Conservation (phyloP, 2,113 vertebrate genomes). For the Bolborhynchus lineola region DNA sequence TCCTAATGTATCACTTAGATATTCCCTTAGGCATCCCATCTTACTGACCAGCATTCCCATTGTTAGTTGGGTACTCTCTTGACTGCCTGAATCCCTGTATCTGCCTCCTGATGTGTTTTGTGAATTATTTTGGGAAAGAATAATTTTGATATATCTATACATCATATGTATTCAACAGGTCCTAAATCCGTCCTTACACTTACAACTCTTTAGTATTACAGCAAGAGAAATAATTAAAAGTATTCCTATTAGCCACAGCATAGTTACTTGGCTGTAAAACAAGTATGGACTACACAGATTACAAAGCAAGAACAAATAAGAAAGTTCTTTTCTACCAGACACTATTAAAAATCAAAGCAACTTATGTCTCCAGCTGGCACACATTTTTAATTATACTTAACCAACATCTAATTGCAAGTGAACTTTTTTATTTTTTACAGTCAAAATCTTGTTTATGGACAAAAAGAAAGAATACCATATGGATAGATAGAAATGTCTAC, state of each 20-base stretch:
- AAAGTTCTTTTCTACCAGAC: not conserved
- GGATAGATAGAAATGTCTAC: not conserved
- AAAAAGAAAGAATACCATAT: not conserved
- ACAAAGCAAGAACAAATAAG: not conserved
- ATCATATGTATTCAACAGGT: not conserved
- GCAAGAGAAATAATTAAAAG: not conserved
- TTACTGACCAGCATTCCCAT: not conserved
- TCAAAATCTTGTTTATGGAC: not conserved
- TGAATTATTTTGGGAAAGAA: not conserved
- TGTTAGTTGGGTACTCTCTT: not conserved
- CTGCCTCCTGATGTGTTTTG: not conserved
- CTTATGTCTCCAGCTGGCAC: not conserved
- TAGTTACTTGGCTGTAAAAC: not conserved
- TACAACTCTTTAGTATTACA: not conserved
- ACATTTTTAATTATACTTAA: conserved; percentile 8
- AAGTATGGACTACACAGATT: not conserved
- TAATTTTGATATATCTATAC: not conserved
- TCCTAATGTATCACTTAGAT: not conserved
- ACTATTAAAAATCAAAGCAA: not conserved
- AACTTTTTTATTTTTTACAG: not conserved
- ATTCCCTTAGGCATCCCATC: not conserved
- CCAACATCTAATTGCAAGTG: conserved; percentile 1
- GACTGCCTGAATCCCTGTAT: not conserved
- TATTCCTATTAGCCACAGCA: not conserved
- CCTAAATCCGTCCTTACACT: not conserved